Conservation (phyloP, 2,888 invertebrate genomes). For the Pycnomerus fuliginosus region DNA sequence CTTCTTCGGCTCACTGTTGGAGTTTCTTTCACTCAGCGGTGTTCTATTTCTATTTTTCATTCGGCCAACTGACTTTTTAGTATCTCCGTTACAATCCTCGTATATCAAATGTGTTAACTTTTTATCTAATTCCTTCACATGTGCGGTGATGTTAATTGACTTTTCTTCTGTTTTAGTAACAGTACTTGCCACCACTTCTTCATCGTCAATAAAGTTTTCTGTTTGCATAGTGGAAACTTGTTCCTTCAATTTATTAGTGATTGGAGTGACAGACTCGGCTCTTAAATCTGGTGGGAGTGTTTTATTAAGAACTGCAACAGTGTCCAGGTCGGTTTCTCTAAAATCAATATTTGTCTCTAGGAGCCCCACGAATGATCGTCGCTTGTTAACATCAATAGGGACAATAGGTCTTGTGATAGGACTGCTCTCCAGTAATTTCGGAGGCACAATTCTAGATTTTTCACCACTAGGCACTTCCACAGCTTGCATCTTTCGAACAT, state of each 20-base stretch:
- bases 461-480: slow-evolving; percentile 43
- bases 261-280: slow-evolving; percentile 11
- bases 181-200: neutral
- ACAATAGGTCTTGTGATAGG: slow-evolving; percentile 37
- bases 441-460: slow-evolving; percentile 49
- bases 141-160: slow-evolving; percentile 33
- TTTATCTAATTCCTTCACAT: slow-evolving; percentile 48
- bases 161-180: slow-evolving; percentile 7
- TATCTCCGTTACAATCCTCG: slow-evolving; percentile 54
- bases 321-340: slow-evolving; percentile 55
- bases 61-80: slow-evolving; percentile 35
- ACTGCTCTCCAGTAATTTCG: slow-evolving; percentile 45
- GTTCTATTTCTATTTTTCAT: slow-evolving; percentile 36
- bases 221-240: neutral
- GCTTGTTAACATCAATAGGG: slow-evolving; percentile 43
- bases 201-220: neutral
- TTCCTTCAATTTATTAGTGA: slow-evolving; percentile 2
- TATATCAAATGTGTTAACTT: slow-evolving; percentile 59
- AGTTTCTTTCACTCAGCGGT: slow-evolving; percentile 42
- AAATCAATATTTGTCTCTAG: slow-evolving; percentile 65
- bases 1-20: slow-evolving; percentile 35
- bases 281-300: slow-evolving; percentile 13
- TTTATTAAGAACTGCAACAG: slow-evolving; percentile 28
- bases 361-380: slow-evolving; percentile 53
- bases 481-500: slow-evolving; percentile 34